Evolutionary conservation across 2,797 vertebrate species (phyloP), one percentile per base, ranked within the genome.

Genomic region (Danio aesculapii): DNA sequence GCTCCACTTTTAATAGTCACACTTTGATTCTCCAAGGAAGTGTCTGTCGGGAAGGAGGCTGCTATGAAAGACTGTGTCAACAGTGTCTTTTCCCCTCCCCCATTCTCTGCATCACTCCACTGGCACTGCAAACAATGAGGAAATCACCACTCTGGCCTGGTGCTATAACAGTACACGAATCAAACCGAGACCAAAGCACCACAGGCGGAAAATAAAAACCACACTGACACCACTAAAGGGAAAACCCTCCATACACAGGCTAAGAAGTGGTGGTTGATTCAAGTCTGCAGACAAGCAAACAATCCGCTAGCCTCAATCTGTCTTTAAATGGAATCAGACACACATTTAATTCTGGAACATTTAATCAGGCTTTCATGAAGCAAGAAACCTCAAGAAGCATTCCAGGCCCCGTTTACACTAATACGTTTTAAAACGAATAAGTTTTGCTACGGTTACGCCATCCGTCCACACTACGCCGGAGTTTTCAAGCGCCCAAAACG

Each of bases 151-250:
- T 74, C 69, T 30, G 50, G 41, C 43, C 74, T 57, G 13, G 41
- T 58, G 21, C 52, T 81, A 49, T 39, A 81, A 66, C 9, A 57
- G 79, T 58, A 49, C 19, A 81, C 62, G 66, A 49, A 67, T 59
- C 59, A 74, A 74, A 73, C 41, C n/a, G 12, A 74, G 79, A 74
- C 79, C 68, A 71, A 79, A 63, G 61, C 41, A 47, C 69, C 68
- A 73, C 69, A 66, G 44, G 44, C 50, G 9, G 44, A 41, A 81
- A 41, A 81, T 57, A 64, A 49, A 67, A 81, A 81, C 79, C 52
- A 66, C 41, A 55, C 11, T 47, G 69, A 47, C 53, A 64, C 78
- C 52, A 66, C 61, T 14, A 19, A 21, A 63, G 69, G 52, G 21
- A 47, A 49, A 57, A 47, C 13, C 58, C 57, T 61, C 46, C 8